Conservation (phyloP, 2,888 invertebrate species). For the Eupsilia transversa region DNA sequence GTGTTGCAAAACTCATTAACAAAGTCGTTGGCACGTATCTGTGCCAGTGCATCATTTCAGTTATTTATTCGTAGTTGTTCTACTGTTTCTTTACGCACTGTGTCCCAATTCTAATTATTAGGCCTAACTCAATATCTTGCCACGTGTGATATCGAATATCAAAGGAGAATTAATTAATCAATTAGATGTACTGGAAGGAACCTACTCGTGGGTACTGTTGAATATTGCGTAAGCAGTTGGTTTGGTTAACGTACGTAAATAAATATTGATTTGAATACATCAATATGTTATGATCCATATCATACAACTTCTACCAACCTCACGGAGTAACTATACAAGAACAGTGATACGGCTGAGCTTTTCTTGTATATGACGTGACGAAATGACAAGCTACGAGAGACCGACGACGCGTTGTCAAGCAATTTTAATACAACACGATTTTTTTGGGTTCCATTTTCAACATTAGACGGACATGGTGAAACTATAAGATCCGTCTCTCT, state of each 20-base stretch:
- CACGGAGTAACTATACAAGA: too few relatives aligned
- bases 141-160: slow-evolving; percentile 34
- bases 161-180: slow-evolving; percentile 49
- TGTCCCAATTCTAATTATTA: not conserved
- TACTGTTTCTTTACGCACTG: slow-evolving; percentile 2
- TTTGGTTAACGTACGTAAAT: not conserved
- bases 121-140: slow-evolving; percentile 21
- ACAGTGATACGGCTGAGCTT: not conserved
- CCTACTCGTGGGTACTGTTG: slow-evolving; percentile 1
- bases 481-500: too few relatives aligned
- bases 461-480: too few relatives aligned
- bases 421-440: not conserved
- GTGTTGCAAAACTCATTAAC: not conserved
- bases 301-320: not conserved
- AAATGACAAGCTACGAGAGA: not conserved
- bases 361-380: not conserved
- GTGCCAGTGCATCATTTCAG: not conserved
- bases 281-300: too few relatives aligned
- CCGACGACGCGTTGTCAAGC: not conserved
- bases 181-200: not conserved
- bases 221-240: not conserved
- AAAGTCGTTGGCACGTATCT: not conserved
- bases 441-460: not conserved
- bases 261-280: not conserved
- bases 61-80: not conserved